A percentile compares a stretch with the other conserved stretches of the same genome.
Conservation (phyloP, 2,113 vertebrate species). For the Boleophthalmus pectinirostris region DNA sequence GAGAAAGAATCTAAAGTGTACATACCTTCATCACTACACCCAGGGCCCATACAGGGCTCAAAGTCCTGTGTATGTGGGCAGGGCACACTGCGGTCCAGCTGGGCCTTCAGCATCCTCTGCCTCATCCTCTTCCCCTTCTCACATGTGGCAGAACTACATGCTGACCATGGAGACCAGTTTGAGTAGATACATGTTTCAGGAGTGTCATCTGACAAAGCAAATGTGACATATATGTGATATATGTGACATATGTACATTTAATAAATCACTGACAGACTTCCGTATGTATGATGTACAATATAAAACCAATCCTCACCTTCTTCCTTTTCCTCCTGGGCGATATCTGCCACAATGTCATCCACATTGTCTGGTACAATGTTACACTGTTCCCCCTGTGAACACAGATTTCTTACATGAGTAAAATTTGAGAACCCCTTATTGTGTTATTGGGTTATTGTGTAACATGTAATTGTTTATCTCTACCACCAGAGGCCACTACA, state of each 20-base stretch:
- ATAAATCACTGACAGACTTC: background rate
- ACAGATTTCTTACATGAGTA: slow-evolving; percentile 4
- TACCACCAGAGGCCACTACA: slow-evolving; percentile 68
- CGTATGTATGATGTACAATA: background rate
- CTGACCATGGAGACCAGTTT: slow-evolving; percentile 98
- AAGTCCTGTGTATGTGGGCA: slow-evolving; percentile 98
- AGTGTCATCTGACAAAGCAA: slow-evolving; percentile 85
- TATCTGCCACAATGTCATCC: slow-evolving; percentile 96
- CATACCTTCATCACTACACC: slow-evolving; percentile 94
- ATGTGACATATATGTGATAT: background rate
- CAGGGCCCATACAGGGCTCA: slow-evolving; percentile 97
- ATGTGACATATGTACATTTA: background rate
- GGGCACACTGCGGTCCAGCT: slow-evolving; percentile 93
- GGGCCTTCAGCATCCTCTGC: slow-evolving; percentile 97
- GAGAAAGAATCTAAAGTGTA: background rate
- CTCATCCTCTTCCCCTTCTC: slow-evolving; percentile 98
- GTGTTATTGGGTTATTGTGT: too few species aligned
- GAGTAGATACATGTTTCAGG: slow-evolving; percentile 99
- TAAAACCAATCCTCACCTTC: slow-evolving; percentile 82
- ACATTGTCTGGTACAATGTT: slow-evolving; percentile 97
- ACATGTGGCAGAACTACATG: slow-evolving; percentile 96
- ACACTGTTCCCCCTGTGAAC: slow-evolving; percentile 94
- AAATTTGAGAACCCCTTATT: background rate
- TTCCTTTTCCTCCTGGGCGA: slow-evolving; percentile 96
- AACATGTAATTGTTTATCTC: slow-evolving; percentile 18